Percentiles rank a stretch among this genome's conserved stretches.
Conservation (phyloP, 2,113 vertebrate genomes). For the Pomatorhinus ruficollis region DNA sequence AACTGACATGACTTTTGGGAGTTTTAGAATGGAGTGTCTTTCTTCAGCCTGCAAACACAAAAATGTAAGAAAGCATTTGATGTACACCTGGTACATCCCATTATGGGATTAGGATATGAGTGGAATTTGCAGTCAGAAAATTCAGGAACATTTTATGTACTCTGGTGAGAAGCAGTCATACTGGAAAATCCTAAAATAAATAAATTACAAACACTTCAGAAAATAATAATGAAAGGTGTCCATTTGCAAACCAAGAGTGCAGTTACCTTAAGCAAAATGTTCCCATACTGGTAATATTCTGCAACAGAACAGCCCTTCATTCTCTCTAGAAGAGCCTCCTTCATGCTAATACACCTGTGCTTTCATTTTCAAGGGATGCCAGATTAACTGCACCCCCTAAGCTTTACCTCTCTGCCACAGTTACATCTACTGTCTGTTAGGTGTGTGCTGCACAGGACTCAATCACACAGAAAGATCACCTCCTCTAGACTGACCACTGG, state of each 20-base stretch:
- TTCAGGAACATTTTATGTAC: background rate
- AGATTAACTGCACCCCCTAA: background rate
- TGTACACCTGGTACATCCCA: background rate
- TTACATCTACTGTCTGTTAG: fast-evolving
- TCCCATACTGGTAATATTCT: background rate
- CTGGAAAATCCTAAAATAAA: background rate
- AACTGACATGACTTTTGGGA: background rate
- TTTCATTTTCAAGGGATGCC: background rate
- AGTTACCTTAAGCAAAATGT: background rate
- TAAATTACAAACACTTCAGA: background rate
- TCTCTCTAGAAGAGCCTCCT: background rate
- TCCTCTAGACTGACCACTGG: background rate
- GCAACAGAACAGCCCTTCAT: background rate
- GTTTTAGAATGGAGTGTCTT: background rate
- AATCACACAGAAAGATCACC: background rate
- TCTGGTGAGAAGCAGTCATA: background rate
- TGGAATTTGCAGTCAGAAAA: background rate
- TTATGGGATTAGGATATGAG: background rate
- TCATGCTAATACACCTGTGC: background rate
- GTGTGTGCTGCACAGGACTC: background rate
- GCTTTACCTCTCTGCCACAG: background rate
- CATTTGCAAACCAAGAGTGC: background rate
- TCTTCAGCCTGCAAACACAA: background rate
- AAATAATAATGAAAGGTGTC: background rate
- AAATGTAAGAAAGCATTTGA: background rate